Percentiles rank a stretch among this genome's conserved stretches.
These are phyloP conservation scores for Microcebus lehilahytsara DNA, from an alignment of 2,113 vertebrate species.

Conservation along the genomic window DNA sequence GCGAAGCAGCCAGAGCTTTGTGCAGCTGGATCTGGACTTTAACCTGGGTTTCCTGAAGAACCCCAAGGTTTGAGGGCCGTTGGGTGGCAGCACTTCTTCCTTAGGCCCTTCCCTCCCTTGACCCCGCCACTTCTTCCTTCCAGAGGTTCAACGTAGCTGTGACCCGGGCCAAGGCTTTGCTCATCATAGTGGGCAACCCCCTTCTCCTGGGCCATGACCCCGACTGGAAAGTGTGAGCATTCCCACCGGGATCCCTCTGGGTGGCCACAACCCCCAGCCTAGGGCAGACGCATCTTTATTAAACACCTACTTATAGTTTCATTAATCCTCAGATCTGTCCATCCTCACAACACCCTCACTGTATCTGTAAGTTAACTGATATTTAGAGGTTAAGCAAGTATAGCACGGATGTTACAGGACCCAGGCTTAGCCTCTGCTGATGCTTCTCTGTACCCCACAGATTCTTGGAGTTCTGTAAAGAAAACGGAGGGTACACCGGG, in stretches of 20 bases:
- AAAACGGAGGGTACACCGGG: constrained; percentile 82
- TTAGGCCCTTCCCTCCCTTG: not conserved
- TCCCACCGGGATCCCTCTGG: not conserved
- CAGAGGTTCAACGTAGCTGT: constrained; percentile 97
- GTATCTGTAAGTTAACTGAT: not conserved
- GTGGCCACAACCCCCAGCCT: not conserved
- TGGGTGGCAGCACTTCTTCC: not conserved
- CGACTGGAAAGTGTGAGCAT: constrained; percentile 88
- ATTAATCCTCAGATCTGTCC: not conserved
- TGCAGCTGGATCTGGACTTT: constrained; percentile 86
- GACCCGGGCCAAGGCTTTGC: constrained; percentile 93
- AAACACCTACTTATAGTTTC: not conserved
- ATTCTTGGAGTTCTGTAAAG: constrained; percentile 90
- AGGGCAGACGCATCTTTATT: not conserved
- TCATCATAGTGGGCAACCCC: constrained; percentile 95
- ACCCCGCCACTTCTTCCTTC: not conserved
- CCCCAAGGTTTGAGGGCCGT: constrained; percentile 87
- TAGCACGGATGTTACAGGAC: not conserved
- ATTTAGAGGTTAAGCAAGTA: not conserved
- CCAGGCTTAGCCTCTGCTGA: not conserved
- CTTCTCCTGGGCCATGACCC: constrained; percentile 86
- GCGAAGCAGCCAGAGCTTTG: constrained; percentile 86
- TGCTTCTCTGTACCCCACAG: constrained; percentile 70
- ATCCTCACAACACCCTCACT: not conserved
- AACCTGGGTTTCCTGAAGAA: constrained; percentile 95